These are phyloP conservation scores for Tiphia femorata DNA, from an alignment of 2,888 invertebrate genomes.

Conservation along the genomic window DNA sequence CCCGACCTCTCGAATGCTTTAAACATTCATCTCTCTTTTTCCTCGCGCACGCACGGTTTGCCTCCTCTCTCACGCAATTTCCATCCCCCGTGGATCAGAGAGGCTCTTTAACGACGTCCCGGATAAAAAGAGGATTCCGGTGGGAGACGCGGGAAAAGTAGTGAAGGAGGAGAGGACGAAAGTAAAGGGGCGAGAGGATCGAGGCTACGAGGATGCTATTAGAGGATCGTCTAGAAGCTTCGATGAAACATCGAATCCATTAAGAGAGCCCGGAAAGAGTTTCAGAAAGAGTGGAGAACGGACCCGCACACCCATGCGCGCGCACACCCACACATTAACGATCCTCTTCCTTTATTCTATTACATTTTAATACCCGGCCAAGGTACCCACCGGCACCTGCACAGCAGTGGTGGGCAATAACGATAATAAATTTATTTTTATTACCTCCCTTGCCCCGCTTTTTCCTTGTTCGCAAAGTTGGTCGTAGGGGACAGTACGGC, in stretches of 20 bases:
- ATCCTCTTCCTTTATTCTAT: background rate
- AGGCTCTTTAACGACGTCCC: too few relatives aligned
- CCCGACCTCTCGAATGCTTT: too few relatives aligned
- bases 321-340: background rate
- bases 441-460: slow-evolving; percentile 42
- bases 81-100: too few relatives aligned
- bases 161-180: background rate
- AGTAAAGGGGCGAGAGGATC: background rate
- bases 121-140: too few relatives aligned
- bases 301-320: background rate
- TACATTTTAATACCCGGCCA: slow-evolving; percentile 43
- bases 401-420: slow-evolving; percentile 42
- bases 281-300: too few relatives aligned
- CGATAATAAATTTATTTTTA: slow-evolving; percentile 59
- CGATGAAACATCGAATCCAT: slow-evolving; percentile 4
- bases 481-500: slow-evolving; percentile 15
- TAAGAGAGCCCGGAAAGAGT: slow-evolving; percentile 9
- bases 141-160: background rate
- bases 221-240: background rate
- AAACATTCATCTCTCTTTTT: too few relatives aligned
- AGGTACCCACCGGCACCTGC: slow-evolving; percentile 22
- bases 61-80: too few relatives aligned
- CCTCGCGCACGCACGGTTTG: too few relatives aligned
- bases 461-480: too few relatives aligned
- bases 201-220: background rate